Base-by-base conservation (phyloP, 2,888 invertebrate species). In the Diaprepes abbreviatus region DNA sequence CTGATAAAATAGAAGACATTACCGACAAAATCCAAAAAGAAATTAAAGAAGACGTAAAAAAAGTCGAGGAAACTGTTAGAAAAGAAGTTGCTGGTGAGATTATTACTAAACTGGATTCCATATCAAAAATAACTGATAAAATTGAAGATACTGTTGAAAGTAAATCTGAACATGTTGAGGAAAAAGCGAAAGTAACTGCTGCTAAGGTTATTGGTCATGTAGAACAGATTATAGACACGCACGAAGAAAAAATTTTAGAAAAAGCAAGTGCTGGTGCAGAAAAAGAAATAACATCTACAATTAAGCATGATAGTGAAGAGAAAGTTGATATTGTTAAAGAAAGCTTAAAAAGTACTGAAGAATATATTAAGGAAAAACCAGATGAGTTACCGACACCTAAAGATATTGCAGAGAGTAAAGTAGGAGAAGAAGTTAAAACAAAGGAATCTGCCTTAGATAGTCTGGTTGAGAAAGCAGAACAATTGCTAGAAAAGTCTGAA, bases 71-170 rank as follows among this genome's bases (percentile, higher is more conserved):
- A 7, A 33, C 7, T 2, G 35, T 35, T 14, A 21, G 24, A 57
- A 52, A n/a, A n/a, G n/a, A n/a, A n/a, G n/a, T n/a, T n/a, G n/a
- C n/a, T n/a, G n/a, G n/a, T n/a, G n/a, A n/a, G n/a, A n/a, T n/a
- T n/a, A n/a, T n/a, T n/a, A n/a, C n/a, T n/a, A n/a, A n/a, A n/a
- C n/a, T n/a, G n/a, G n/a, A n/a, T n/a, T n/a, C 48, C 5, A 16
- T 50, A 3, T 28, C n/a, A 28, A 21, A 43, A 21, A 3, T 33
- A 54, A 17, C 74, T 71, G 28, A 74, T 66, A 52, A 71, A 72
- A 63, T 72, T 73, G 35, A 63, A 68, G n/a, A 71, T 28, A 31
- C 28, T 24, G 31, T 48, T n/a, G 33, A 31, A 35, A 19, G n/a
- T 12, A 40, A 45, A 28, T 17, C 10, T 16, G 59, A 12, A 0